phyloP scores from a whole-genome alignment of 2,888 invertebrate species.

The Ichneumon xanthorius region DNA sequence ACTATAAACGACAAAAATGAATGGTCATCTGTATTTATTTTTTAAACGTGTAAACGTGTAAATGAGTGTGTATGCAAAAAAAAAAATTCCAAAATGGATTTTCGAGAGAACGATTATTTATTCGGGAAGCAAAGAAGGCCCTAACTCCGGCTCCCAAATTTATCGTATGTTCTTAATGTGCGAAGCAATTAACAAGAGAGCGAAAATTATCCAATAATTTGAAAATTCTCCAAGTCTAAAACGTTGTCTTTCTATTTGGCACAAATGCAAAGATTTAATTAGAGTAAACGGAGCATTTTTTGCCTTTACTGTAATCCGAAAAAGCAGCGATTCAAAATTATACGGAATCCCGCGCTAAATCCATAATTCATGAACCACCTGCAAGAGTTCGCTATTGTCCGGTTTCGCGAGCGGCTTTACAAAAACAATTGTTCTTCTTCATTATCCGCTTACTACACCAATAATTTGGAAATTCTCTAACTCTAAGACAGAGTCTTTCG shows the following conservation, averaged over 20 bases:
- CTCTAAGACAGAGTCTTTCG: no score
- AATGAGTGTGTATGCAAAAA: slow-evolving; percentile 73
- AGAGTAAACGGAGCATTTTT: no score
- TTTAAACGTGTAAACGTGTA: slow-evolving; percentile 67
- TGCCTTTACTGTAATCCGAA: no score
- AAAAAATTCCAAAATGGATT: slow-evolving; percentile 59
- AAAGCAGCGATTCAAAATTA: no score
- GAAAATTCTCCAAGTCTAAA: no score
- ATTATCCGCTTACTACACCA: neutral
- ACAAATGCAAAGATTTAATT: no score
- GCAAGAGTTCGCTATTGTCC: neutral
- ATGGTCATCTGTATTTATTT: slow-evolving; percentile 66
- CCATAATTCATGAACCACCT: neutral
- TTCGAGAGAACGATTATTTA: slow-evolving; percentile 1
- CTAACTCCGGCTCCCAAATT: neutral
- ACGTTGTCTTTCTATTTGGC: no score
- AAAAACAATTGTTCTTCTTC: no score
- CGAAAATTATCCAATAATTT: neutral
- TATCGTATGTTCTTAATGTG: neutral
- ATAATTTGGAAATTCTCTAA: neutral
- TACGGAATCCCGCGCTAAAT: neutral
- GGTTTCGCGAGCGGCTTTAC: neutral
- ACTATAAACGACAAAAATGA: slow-evolving; percentile 32
- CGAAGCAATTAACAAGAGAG: neutral
- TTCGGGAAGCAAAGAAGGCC: neutral